Evolutionary conservation across 2,113 vertebrate species (phyloP).

Genomic region (Dendrocopos noguchii): DNA sequence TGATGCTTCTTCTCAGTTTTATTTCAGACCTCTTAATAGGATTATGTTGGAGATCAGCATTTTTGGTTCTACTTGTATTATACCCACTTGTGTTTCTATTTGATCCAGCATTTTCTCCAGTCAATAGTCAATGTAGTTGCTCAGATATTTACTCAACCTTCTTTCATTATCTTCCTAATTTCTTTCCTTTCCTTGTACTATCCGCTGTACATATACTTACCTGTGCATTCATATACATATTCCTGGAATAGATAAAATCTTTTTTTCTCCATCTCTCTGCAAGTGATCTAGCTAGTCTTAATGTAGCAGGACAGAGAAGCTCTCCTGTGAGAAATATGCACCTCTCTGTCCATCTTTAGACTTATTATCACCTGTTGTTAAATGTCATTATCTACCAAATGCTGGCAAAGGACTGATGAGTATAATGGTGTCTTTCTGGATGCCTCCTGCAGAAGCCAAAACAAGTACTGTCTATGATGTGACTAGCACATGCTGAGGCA

Average conservation of each 20-base stretch:
- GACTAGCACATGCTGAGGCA: background rate
- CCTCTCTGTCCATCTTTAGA: background rate
- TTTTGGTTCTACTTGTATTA: background rate
- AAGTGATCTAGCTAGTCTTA: background rate
- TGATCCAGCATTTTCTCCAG: background rate
- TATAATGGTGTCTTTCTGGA: background rate
- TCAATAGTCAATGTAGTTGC: background rate
- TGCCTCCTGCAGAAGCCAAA: background rate
- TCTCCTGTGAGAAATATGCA: background rate
- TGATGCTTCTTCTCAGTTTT: background rate
- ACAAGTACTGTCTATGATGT: accelerated
- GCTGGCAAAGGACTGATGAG: background rate
- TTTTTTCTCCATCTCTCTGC: accelerated
- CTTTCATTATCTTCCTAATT: background rate
- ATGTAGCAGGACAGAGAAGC: background rate
- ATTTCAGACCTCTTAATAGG: background rate
- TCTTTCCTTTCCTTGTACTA: background rate
- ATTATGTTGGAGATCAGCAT: background rate
- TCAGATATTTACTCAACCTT: background rate
- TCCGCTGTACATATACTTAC: background rate
- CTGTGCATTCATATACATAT: background rate
- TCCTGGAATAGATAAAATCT: background rate
- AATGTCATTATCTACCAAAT: background rate
- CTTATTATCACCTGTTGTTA: background rate
- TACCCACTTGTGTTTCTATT: background rate